These are phyloP conservation scores for Papilio dardanus DNA, from an alignment of 1,140 invertebrate species.

Conservation along the genomic window DNA sequence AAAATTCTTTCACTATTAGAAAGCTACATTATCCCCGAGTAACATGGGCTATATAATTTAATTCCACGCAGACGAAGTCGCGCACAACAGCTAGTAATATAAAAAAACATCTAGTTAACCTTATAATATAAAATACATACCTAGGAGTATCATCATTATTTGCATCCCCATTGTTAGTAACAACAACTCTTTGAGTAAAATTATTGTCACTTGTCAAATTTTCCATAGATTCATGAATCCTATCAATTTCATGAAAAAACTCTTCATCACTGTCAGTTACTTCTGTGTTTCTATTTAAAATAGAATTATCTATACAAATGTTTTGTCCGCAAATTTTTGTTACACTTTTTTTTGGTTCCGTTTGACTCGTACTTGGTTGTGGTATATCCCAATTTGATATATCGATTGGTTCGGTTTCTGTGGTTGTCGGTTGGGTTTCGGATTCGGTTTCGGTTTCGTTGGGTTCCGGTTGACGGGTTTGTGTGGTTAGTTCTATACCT, in stretches of 20 bases:
- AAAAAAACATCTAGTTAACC: no score
- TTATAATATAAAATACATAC: slow-evolving; percentile 44
- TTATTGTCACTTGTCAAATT: slow-evolving; percentile 41
- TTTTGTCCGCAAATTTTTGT: slow-evolving; percentile 74
- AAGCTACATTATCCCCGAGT: no score
- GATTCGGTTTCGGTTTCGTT: slow-evolving; percentile 31
- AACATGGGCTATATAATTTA: no score
- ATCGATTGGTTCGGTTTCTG: slow-evolving; percentile 49
- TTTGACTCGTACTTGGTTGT: slow-evolving; percentile 62
- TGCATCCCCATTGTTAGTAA: slow-evolving; percentile 48
- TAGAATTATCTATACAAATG: slow-evolving; percentile 71
- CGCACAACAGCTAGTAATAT: no score
- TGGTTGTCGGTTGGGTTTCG: slow-evolving; percentile 25
- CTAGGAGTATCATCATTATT: slow-evolving; percentile 38
- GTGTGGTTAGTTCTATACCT: slow-evolving; percentile 64
- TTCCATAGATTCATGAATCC: slow-evolving; percentile 47
- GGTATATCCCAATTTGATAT: slow-evolving; percentile 65
- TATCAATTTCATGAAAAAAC: slow-evolving; percentile 63
- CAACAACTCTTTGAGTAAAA: slow-evolving; percentile 58
- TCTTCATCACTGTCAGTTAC: slow-evolving; percentile 62
- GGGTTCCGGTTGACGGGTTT: slow-evolving; percentile 39
- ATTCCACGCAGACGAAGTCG: no score
- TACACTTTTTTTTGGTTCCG: slow-evolving; percentile 54
- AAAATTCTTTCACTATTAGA: no score
- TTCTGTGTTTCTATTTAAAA: slow-evolving; percentile 56